Conservation (phyloP, 1,140 invertebrate genomes). For the Onthophagus taurus region DNA sequence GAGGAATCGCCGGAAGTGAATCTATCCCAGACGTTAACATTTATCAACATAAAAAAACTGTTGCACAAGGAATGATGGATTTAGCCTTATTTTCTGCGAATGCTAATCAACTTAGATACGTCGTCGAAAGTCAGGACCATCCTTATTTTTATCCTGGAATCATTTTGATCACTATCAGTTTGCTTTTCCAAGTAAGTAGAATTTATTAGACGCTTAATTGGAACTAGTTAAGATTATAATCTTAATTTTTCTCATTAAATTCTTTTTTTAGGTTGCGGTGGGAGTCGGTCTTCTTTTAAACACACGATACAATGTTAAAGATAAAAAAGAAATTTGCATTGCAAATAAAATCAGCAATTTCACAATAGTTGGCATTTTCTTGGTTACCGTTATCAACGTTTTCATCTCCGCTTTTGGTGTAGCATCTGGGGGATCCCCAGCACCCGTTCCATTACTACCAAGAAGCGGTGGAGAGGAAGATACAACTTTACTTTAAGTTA, state of each 20-base stretch:
- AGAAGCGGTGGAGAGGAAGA: background rate
- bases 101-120: constrained; percentile 63
- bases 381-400: constrained; percentile 75
- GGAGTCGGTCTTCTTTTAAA: constrained; percentile 76
- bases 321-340: constrained; percentile 57
- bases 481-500: constrained; percentile 3
- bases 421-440: constrained; percentile 27
- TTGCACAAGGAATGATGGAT: constrained; percentile 77
- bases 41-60: constrained; percentile 86
- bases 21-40: constrained; percentile 67
- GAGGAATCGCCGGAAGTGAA: constrained; percentile 17
- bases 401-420: constrained; percentile 80
- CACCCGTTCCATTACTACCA: background rate
- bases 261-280: constrained; percentile 48
- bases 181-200: constrained; percentile 61
- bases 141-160: constrained; percentile 71
- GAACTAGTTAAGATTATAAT: background rate
- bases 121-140: constrained; percentile 62
- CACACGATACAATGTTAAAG: constrained; percentile 68
- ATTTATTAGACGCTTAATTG: background rate
- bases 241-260: background rate
- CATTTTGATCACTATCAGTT: constrained; percentile 65
- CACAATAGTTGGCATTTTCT: constrained; percentile 71
- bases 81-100: constrained; percentile 56
- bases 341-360: constrained; percentile 74